phyloP scores from a whole-genome alignment of 2,113 vertebrate genomes.

The Dasyprocta punctata region DNA sequence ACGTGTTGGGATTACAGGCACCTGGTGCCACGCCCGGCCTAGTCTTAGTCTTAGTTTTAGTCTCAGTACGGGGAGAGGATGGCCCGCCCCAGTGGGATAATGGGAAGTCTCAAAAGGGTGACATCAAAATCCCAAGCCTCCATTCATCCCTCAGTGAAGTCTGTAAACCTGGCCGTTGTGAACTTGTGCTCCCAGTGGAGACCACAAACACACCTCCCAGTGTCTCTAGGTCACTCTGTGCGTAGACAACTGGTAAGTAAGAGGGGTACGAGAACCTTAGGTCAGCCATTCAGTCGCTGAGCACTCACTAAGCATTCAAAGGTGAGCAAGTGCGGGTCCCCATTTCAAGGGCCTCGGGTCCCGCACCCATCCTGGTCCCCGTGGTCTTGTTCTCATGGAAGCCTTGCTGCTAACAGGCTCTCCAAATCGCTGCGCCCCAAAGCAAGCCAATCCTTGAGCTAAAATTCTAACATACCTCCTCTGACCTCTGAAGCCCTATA shows the following conservation, averaged over 20 bases:
- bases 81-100: not conserved
- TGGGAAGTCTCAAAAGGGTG: not conserved
- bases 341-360: not conserved
- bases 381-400: conserved; percentile 28
- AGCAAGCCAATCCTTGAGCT: not conserved
- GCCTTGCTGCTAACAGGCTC: not conserved
- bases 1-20: not conserved
- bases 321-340: not conserved
- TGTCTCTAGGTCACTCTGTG: not conserved
- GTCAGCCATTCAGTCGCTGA: not conserved
- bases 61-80: not conserved
- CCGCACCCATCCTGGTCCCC: not conserved
- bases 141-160: not conserved
- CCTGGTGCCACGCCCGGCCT: too few relatives aligned
- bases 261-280: not conserved
- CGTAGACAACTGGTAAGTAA: not conserved
- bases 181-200: not conserved
- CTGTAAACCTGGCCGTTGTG: not conserved
- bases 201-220: not conserved
- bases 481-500: not conserved
- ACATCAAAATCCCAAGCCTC: not conserved
- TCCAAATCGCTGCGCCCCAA: not conserved
- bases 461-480: conserved; percentile 7
- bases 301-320: not conserved
- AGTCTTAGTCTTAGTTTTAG: not conserved